Evolutionary conservation across 1,140 invertebrate genomes (phyloP).

Genomic region (Heliothis subflexa): DNA sequence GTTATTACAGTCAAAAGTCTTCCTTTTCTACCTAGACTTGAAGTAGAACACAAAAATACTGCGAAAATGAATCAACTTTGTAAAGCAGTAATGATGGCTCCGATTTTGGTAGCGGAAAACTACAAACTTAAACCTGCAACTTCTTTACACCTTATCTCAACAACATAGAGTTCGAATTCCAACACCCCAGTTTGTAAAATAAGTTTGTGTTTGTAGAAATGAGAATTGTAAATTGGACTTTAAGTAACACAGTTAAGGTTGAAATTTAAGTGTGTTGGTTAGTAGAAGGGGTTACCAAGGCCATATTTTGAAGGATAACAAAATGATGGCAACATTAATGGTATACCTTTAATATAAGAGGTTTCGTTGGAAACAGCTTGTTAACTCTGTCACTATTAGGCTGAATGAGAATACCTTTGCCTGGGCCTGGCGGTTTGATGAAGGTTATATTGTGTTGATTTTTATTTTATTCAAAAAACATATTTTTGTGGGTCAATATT

Average conservation of each 20-base stretch:
- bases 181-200: background rate
- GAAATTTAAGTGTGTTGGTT: background rate
- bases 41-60: conserved; percentile 28
- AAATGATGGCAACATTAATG: conserved; percentile 40
- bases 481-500: background rate
- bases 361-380: conserved; percentile 39
- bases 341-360: conserved; percentile 39
- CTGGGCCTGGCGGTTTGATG: background rate
- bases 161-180: background rate
- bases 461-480: background rate
- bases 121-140: background rate
- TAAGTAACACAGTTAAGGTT: conserved; percentile 1
- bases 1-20: conserved; percentile 4
- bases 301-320: conserved; percentile 44
- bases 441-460: conserved; percentile 4
- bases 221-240: conserved; percentile 18
- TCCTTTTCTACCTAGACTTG: conserved; percentile 8
- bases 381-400: conserved; percentile 42
- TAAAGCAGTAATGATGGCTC: conserved; percentile 41
- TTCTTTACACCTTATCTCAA: background rate
- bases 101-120: conserved; percentile 17
- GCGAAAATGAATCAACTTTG: conserved; percentile 43
- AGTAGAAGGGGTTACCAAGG: conserved; percentile 14
- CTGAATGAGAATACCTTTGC: conserved; percentile 28
- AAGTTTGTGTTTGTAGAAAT: background rate